phyloP scores from a whole-genome alignment of 2,888 invertebrate species.

The Cordilura impudica region DNA sequence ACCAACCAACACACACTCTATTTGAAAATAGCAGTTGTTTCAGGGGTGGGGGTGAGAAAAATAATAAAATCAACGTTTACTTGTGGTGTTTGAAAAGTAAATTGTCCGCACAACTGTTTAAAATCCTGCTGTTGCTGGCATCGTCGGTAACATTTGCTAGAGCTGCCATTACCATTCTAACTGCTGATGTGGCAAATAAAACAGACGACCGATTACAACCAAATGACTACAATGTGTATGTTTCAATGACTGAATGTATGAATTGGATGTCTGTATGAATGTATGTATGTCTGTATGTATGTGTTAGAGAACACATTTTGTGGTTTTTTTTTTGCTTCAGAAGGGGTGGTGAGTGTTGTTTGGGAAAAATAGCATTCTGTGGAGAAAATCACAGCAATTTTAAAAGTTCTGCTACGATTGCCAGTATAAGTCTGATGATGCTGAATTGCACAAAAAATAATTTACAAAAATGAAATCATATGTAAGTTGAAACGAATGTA shows the following conservation, averaged over 20 bases:
- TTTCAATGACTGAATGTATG: background rate
- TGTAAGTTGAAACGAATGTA: constrained; percentile 42
- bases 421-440: constrained; percentile 66
- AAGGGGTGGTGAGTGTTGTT: background rate
- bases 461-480: constrained; percentile 11
- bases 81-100: constrained; percentile 68
- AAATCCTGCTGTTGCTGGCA: constrained; percentile 66
- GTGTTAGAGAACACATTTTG: constrained; percentile 30
- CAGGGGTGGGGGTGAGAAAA: constrained; percentile 19
- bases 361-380: background rate
- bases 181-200: constrained; percentile 67
- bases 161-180: constrained; percentile 62
- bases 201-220: constrained; percentile 61
- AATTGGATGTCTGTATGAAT: background rate
- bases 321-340: background rate
- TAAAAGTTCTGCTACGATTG: constrained; percentile 52
- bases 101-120: constrained; percentile 67
- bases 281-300: background rate
- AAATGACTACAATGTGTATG: constrained; percentile 55
- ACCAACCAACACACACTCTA: background rate
- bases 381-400: constrained; percentile 73
- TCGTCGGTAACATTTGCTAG: constrained; percentile 60
- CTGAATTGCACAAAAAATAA: constrained; percentile 65
- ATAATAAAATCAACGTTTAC: constrained; percentile 62
- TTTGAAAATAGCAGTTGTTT: constrained; percentile 6